Evolutionary conservation across 2,113 vertebrate genomes (phyloP).

Genomic region (Geothlypis trichas): DNA sequence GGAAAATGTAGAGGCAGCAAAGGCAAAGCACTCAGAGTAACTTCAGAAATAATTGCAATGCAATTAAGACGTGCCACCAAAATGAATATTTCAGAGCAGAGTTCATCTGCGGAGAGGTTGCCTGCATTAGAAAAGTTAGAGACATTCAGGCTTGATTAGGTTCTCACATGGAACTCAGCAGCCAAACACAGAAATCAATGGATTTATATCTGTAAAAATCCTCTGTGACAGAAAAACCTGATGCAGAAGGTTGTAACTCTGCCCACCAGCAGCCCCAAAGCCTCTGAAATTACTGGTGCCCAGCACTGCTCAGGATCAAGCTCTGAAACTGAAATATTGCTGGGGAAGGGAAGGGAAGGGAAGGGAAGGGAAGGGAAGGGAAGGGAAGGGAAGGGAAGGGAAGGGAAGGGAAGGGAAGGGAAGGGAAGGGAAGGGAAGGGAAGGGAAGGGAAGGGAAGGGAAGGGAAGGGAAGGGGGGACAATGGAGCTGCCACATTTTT

Average conservation of each 20-base stretch:
- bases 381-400: background rate
- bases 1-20: slow-evolving; percentile 38
- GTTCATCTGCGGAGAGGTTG: background rate
- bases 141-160: background rate
- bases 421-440: background rate
- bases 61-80: slow-evolving; percentile 60
- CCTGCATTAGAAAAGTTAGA: background rate
- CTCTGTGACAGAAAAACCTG: background rate
- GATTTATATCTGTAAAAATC: background rate
- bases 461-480: background rate
- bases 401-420: background rate
- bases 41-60: slow-evolving; percentile 62
- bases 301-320: background rate
- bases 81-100: slow-evolving; percentile 52
- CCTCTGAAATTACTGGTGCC: background rate
- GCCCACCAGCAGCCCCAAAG: background rate
- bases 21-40: slow-evolving; percentile 50
- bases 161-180: background rate
- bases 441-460: background rate
- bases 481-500: background rate
- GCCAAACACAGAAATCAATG: background rate
- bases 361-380: background rate
- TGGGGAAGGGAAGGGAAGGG: background rate
- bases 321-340: background rate
- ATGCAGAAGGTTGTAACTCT: background rate